A percentile compares a stretch with the other conserved stretches of the same genome.
Evolutionary conservation across 1,140 invertebrate genomes (phyloP).

Genomic region (Armadillidium nasatum): DNA sequence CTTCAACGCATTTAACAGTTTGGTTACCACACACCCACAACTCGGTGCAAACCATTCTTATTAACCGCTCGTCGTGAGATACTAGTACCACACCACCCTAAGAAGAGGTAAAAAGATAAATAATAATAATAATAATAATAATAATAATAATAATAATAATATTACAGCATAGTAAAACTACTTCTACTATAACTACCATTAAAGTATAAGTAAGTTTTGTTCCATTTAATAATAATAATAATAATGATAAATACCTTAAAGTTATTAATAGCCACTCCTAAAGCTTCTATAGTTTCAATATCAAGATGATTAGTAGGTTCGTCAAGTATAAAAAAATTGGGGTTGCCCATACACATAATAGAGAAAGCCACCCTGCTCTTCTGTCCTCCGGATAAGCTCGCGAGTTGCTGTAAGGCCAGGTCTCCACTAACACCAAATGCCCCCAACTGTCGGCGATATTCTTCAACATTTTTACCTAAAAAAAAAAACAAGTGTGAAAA

Average conservation of each 20-base stretch:
- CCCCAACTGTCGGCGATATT: conserved; percentile 89
- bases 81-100: conserved; percentile 97
- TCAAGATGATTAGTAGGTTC: too few species aligned
- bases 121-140: too few species aligned
- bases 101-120: too few species aligned
- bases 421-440: conserved; percentile 95
- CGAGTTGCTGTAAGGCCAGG: conserved; percentile 69
- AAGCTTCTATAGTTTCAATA: conserved; percentile 98
- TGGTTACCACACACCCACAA: conserved; percentile 91
- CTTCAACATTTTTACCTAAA: conserved; percentile 69
- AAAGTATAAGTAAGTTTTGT: too few species aligned
- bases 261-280: conserved; percentile 85
- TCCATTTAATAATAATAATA: too few species aligned
- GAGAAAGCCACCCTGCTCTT: conserved; percentile 97
- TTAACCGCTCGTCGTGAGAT: conserved; percentile 96
- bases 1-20: conserved; percentile 82
- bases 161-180: too few species aligned
- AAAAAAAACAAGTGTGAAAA: too few species aligned
- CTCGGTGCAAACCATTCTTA: conserved; percentile 93
- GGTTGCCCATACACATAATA: conserved; percentile 65
- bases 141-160: too few species aligned
- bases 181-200: too few species aligned
- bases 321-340: conserved; percentile 95
- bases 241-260: too few species aligned
- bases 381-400: conserved; percentile 71